phyloP scores from a whole-genome alignment of 2,888 invertebrate species.

The Corbicula japonica region DNA sequence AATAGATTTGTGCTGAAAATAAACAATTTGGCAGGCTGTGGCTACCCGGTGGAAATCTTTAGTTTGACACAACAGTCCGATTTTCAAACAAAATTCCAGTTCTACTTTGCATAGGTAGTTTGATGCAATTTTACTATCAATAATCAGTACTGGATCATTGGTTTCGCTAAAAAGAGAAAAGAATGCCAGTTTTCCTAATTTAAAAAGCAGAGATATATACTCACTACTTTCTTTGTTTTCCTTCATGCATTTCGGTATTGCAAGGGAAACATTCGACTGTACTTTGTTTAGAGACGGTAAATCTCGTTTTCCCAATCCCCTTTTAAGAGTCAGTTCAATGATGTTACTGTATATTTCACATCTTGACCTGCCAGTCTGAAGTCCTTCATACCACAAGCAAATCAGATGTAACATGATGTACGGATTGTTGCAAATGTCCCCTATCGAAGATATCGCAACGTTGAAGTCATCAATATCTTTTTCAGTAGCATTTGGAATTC shows the following conservation, averaged over 20 bases:
- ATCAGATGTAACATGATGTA: slow-evolving; percentile 4
- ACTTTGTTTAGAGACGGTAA: too few relatives aligned
- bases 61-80: neutral
- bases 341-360: slow-evolving; percentile 12
- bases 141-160: neutral
- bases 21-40: neutral
- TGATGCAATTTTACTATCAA: neutral
- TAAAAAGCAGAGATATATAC: too few relatives aligned
- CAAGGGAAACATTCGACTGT: too few relatives aligned
- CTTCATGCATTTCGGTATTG: too few relatives aligned
- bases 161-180: neutral
- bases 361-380: neutral
- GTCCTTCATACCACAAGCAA: slow-evolving; percentile 13
- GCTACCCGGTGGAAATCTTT: neutral
- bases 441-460: too few relatives aligned
- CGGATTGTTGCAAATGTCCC: neutral
- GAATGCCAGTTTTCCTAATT: neutral
- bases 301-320: too few relatives aligned
- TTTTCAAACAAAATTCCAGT: neutral
- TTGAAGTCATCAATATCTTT: too few relatives aligned
- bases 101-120: neutral
- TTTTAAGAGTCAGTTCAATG: neutral
- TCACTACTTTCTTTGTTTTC: too few relatives aligned
- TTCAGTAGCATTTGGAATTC: too few relatives aligned
- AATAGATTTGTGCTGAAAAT: slow-evolving; percentile 8